Evolutionary conservation across 2,113 vertebrate genomes (phyloP).

Genomic region (Oryzias curvinotus): DNA sequence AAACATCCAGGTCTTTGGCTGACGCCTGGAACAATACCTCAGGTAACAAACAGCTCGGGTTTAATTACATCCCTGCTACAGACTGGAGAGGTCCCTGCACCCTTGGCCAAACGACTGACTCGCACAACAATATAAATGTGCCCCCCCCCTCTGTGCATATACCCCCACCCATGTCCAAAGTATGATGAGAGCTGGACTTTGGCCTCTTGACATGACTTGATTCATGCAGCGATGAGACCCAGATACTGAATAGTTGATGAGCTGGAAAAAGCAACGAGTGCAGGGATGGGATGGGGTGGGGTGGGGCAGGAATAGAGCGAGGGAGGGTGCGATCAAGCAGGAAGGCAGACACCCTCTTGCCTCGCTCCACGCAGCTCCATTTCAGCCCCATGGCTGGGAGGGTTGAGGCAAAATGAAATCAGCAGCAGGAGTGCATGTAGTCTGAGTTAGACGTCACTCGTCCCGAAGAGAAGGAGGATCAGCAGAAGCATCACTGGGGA

Average conservation of each 20-base stretch:
- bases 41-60: constrained; percentile 55
- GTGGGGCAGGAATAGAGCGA: constrained; percentile 60
- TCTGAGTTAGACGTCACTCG: constrained; percentile 26
- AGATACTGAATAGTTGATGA: constrained; percentile 83
- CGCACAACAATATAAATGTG: constrained; percentile 55
- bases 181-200: constrained; percentile 62
- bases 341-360: constrained; percentile 52
- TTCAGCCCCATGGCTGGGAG: constrained; percentile 54
- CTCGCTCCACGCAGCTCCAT: constrained; percentile 47
- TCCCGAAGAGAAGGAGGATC: constrained; percentile 34
- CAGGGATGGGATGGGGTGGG: constrained; percentile 51
- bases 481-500: constrained; percentile 19
- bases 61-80: constrained; percentile 63
- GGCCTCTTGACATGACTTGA: constrained; percentile 64
- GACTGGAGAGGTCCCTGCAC: constrained; percentile 27
- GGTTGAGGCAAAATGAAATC: constrained; percentile 69
- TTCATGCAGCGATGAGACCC: constrained; percentile 72
- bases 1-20: constrained; percentile 24
- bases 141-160: constrained; percentile 9
- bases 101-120: constrained; percentile 53
- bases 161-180: constrained; percentile 43
- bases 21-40: constrained; percentile 31
- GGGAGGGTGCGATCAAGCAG: constrained; percentile 42
- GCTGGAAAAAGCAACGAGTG: constrained; percentile 61
- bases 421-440: constrained; percentile 45